A percentile compares a stretch with the other conserved stretches of the same genome.
These are phyloP conservation scores for Eristalinus sepulchralis DNA, from an alignment of 2,888 invertebrate genomes.

Conservation along the genomic window DNA sequence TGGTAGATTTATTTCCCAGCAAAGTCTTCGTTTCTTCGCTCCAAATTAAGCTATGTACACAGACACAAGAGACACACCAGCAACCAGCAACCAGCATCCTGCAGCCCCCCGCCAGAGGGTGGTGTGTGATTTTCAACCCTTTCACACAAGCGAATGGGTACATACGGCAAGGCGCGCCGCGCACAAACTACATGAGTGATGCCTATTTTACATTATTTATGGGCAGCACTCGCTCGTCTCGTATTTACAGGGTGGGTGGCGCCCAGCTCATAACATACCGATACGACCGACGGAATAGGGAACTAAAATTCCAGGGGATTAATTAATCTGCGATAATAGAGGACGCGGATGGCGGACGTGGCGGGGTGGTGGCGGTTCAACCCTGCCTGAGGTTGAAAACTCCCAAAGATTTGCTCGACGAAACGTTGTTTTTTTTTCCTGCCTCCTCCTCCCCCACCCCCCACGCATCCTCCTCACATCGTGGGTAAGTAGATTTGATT, in stretches of 20 bases:
- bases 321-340: conserved; percentile 69
- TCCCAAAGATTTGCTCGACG: conserved; percentile 33
- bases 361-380: too few relatives aligned
- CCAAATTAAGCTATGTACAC: conserved; percentile 55
- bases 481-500: conserved; percentile 61
- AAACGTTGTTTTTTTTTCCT: conserved; percentile 19
- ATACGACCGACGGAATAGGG: conserved; percentile 28
- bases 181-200: conserved; percentile 64
- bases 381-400: background rate
- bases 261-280: conserved; percentile 53
- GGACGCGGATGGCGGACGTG: conserved; percentile 12
- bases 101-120: background rate
- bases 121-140: conserved; percentile 64
- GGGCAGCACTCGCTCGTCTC: conserved; percentile 5
- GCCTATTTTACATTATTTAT: conserved; percentile 72
- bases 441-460: background rate
- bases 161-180: conserved; percentile 43
- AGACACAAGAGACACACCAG: background rate
- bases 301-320: conserved; percentile 57
- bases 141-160: conserved; percentile 38
- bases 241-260: conserved; percentile 41
- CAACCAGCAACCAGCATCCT: background rate
- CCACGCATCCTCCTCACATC: background rate
- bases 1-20: conserved; percentile 62
- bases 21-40: conserved; percentile 24